Evolutionary conservation across 2,113 vertebrate genomes (phyloP), one percentile per base, ranked within the genome.

Genomic region (Hippoglossus stenolepis): DNA sequence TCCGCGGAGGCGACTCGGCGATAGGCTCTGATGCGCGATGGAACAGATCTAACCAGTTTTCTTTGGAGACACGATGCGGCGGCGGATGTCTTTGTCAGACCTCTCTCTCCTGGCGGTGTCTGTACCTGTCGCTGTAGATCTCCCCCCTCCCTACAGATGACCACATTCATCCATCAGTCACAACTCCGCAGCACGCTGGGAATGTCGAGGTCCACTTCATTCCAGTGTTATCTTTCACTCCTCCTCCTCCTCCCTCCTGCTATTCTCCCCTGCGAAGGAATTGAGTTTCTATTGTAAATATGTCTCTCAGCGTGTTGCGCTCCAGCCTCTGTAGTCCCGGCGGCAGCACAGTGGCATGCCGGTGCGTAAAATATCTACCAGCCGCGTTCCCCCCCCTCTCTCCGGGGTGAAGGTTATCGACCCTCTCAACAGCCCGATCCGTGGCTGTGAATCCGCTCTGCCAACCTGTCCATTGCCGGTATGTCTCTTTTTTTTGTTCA

Each of bases 151-250:
- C 85, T 84, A 89, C 90, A 90, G 86, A 90, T 86, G 88, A 80
- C 89, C 92, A 69, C 91, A 66, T 86, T 85, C 90, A 90, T 90
- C 92, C 93, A 85, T 90, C 90, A 90, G 88, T 91, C 83, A 85
- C 85, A 87, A 89, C 87, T 89, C 89, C 87, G 84, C 87, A 87
- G 86, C 85, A 82, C 83, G 85, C 83, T 67, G 79, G 88, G 87
- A 83, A 88, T 89, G 81, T 80, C 56, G 73, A 73, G 81, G 66
- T 91, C 89, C 88, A 73, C 90, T 87, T 93, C 87, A 93, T 91
- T 86, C 87, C 89, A 84, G 85, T 82, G 75, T 82, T 81, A 75
- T 89, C 84, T 88, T 79, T 86, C 91, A 85, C 77, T 82, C 79
- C 82, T 75, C 83, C 81, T 75, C 81, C 81, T 68, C 85, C 47